Conservation (phyloP, 2,797 vertebrate species). For the Paguma larvata region DNA sequence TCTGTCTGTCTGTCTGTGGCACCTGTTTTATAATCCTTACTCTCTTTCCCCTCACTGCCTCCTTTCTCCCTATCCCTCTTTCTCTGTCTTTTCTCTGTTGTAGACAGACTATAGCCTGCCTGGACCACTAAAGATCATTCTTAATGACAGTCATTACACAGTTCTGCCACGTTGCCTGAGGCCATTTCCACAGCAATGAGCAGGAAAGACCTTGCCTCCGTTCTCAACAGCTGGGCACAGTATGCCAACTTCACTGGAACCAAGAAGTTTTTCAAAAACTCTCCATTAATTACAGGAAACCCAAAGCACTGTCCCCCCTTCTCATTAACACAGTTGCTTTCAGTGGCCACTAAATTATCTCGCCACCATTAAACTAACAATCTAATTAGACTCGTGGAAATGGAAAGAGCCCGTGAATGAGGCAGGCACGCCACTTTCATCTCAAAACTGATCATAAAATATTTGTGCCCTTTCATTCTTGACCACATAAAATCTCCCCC, state of each 20-base stretch:
- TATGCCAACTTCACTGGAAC: slow-evolving; percentile 89
- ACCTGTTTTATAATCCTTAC: background rate
- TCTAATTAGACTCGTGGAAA: slow-evolving; percentile 87
- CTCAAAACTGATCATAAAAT: slow-evolving; percentile 86
- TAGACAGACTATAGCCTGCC: background rate
- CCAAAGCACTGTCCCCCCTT: slow-evolving; percentile 91
- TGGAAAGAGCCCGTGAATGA: slow-evolving; percentile 76
- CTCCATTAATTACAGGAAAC: slow-evolving; percentile 93
- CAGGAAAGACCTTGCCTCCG: slow-evolving; percentile 77
- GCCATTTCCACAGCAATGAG: slow-evolving; percentile 74
- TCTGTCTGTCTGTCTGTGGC: background rate
- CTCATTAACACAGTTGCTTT: slow-evolving; percentile 92
- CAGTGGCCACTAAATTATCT: slow-evolving; percentile 90
- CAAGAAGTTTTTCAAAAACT: slow-evolving; percentile 87
- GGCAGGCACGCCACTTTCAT: slow-evolving; percentile 83
- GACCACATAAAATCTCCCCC: slow-evolving; percentile 72
- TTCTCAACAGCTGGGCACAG: slow-evolving; percentile 91
- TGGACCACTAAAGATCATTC: slow-evolving; percentile 75
- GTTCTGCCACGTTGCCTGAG: slow-evolving; percentile 62
- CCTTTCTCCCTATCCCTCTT: background rate
- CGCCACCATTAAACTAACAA: slow-evolving; percentile 91
- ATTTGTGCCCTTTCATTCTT: slow-evolving; percentile 79
- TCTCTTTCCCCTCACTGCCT: background rate
- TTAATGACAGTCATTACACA: slow-evolving; percentile 80
- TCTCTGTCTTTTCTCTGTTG: background rate